Conservation (phyloP, 1,140 invertebrate species). For the Drosophila dunni region DNA sequence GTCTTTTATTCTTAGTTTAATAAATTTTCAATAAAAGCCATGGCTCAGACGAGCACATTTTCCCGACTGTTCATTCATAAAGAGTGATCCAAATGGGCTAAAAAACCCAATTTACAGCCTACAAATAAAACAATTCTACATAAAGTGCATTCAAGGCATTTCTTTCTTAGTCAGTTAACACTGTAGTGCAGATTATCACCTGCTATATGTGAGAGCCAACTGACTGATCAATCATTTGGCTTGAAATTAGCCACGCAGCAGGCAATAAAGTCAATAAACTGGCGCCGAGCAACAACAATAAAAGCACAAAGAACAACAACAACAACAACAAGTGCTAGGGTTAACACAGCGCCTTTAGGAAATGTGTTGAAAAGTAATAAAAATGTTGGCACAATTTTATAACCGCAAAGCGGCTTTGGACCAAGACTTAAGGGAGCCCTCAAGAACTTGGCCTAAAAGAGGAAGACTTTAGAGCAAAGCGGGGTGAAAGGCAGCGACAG, state of each 20-base stretch:
- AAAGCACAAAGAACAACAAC: constrained; percentile 22
- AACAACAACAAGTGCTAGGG: constrained; percentile 23
- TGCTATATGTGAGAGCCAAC: constrained; percentile 11
- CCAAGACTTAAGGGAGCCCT: not conserved
- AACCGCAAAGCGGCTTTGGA: constrained; percentile 51
- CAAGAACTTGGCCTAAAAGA: not conserved
- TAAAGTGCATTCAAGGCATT: too few species aligned
- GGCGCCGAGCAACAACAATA: constrained; percentile 34
- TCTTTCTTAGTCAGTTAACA: constrained; percentile 1
- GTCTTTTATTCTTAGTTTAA: too few species aligned
- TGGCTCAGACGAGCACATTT: too few species aligned
- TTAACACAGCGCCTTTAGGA: constrained; percentile 15
- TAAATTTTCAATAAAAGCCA: too few species aligned
- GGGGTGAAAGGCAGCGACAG: not conserved
- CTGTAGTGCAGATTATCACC: constrained; percentile 29
- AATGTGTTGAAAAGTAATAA: constrained; percentile 83
- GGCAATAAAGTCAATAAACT: constrained; percentile 52
- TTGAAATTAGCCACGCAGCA: constrained; percentile 50
- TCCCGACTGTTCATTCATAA: too few species aligned
- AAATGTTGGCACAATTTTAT: constrained; percentile 82
- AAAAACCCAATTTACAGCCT: too few species aligned
- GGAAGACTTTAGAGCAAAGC: not conserved
- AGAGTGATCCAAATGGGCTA: too few species aligned
- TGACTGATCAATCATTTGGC: constrained; percentile 41
- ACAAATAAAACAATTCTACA: too few species aligned